These are phyloP conservation scores for Taenioides sp. DNA, from an alignment of 2,797 vertebrate species.

Conservation along the genomic window DNA sequence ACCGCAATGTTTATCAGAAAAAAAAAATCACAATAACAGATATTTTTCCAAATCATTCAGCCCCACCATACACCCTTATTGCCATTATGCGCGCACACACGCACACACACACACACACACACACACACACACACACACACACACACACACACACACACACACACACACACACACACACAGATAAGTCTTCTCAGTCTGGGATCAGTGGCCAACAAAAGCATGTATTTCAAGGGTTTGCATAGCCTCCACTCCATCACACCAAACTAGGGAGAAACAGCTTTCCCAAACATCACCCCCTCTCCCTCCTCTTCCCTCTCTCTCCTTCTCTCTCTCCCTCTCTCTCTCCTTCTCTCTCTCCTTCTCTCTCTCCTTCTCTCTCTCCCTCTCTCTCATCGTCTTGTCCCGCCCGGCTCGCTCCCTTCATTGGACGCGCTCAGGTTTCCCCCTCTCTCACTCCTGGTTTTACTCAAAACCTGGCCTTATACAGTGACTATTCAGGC, in stretches of 20 bases:
- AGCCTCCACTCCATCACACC: constrained; percentile 80
- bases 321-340: constrained; percentile 37
- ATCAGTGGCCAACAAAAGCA: constrained; percentile 77
- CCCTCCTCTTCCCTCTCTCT: constrained; percentile 10
- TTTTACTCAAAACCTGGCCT: constrained; percentile 66
- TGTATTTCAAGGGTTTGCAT: constrained; percentile 65
- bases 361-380: too few species aligned
- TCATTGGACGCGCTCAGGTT: constrained; percentile 50
- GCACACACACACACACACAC: constrained; percentile 11
- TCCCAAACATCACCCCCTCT: constrained; percentile 52
- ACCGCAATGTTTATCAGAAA: neutral
- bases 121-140: constrained; percentile 1
- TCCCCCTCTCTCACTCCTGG: constrained; percentile 28
- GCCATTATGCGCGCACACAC: neutral
- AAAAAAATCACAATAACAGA: neutral
- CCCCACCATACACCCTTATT: neutral
- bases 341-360: constrained; percentile 6
- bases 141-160: constrained; percentile 5
- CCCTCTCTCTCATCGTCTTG: constrained; percentile 28
- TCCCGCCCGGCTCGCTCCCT: constrained; percentile 16
- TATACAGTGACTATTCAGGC: constrained; percentile 66
- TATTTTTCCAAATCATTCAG: neutral
- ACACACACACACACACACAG: constrained; percentile 22
- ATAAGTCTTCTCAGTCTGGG: constrained; percentile 63
- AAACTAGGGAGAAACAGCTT: constrained; percentile 84